Evolutionary conservation across 2,888 invertebrate species (phyloP).

Genomic region (Andrena camellia): DNA sequence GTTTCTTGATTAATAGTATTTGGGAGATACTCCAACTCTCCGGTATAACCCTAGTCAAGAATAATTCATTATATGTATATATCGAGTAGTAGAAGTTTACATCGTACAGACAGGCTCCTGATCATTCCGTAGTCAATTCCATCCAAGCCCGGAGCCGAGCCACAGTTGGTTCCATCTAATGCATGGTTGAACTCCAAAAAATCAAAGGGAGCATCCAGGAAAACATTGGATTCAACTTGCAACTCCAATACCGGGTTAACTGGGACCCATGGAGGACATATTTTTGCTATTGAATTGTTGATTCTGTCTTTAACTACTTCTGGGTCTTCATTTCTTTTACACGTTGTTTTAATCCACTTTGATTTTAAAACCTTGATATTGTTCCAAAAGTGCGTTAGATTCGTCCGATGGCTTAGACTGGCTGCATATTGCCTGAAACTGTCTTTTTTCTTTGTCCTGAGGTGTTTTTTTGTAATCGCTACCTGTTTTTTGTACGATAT

Average conservation of each 20-base stretch:
- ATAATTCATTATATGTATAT: background rate
- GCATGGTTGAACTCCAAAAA: background rate
- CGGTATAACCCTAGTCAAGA: background rate
- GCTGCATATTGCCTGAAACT: background rate
- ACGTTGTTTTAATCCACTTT: background rate
- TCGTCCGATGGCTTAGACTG: background rate
- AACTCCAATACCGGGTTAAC: background rate
- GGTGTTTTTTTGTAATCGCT: background rate
- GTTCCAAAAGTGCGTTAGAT: background rate
- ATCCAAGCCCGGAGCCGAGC: background rate
- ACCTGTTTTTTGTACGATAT: background rate
- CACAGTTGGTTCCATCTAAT: background rate
- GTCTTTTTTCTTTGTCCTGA: background rate
- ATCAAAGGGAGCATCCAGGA: background rate
- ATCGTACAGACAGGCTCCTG: background rate
- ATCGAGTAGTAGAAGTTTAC: background rate
- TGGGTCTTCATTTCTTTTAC: background rate
- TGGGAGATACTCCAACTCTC: background rate
- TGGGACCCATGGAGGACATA: constrained; percentile 11
- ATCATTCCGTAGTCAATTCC: constrained; percentile 2
- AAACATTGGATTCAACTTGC: background rate
- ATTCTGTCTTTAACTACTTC: background rate
- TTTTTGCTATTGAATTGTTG: background rate
- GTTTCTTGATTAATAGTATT: constrained; percentile 3
- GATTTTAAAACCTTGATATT: constrained; percentile 2